Conservation (phyloP, 2,888 invertebrate species). For the Therioaphis trifolii region DNA sequence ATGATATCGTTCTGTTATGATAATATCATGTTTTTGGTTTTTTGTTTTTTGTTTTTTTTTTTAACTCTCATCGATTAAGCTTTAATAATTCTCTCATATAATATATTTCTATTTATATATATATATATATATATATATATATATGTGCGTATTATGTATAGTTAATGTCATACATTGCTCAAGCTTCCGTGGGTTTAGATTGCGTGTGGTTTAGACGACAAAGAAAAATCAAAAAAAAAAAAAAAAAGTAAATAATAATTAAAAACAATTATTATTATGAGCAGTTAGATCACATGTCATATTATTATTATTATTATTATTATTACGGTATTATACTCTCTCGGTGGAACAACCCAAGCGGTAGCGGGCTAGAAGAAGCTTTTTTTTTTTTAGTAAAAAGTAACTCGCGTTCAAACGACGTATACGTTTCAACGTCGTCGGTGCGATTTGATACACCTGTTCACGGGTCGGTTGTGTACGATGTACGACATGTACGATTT, state of each 20-base stretch:
- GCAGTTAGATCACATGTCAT: constrained; percentile 33
- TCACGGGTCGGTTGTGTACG: too few relatives aligned
- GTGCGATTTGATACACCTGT: too few relatives aligned
- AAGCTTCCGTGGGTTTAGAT: constrained; percentile 58
- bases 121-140: too few relatives aligned
- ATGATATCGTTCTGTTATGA: not conserved
- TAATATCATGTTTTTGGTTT: too few relatives aligned
- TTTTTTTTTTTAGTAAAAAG: too few relatives aligned
- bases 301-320: too few relatives aligned
- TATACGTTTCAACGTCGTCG: too few relatives aligned
- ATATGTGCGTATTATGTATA: too few relatives aligned
- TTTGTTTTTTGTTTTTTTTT: not conserved
- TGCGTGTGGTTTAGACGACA: constrained; percentile 52
- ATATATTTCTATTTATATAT: too few relatives aligned
- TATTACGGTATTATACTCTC: constrained; percentile 4
- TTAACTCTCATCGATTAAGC: constrained; percentile 21
- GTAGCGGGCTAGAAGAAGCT: constrained; percentile 45
- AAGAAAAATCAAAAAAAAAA: not conserved
- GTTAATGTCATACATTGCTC: constrained; percentile 17
- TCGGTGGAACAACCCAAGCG: constrained; percentile 29
- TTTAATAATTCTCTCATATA: constrained; percentile 8
- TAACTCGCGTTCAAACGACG: too few relatives aligned
- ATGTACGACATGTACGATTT: too few relatives aligned
- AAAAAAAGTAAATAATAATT: not conserved
- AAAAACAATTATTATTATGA: too few relatives aligned